Conservation (phyloP, 2,113 vertebrate species). For the Carassius gibelio region DNA sequence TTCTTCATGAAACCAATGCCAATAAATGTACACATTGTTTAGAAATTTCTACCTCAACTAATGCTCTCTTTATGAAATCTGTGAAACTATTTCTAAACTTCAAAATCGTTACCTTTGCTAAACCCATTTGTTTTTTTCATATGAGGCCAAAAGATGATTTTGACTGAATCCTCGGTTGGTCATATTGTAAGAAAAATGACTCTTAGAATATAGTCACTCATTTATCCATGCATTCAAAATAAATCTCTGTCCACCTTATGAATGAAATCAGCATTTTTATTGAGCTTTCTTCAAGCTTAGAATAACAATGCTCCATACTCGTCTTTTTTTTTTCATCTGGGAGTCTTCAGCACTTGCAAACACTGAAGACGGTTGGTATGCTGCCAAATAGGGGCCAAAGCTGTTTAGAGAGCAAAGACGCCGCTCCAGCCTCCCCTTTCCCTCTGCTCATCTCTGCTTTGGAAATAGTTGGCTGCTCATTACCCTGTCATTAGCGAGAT, state of each 20-base stretch:
- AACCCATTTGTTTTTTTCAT: not conserved
- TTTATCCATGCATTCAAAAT: not conserved
- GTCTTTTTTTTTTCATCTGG: not conserved
- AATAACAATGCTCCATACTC: not conserved
- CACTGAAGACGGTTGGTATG: constrained; percentile 46
- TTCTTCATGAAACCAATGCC: not conserved
- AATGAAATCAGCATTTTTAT: constrained; percentile 16
- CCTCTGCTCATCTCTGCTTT: constrained; percentile 61
- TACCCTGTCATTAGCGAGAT: constrained; percentile 75
- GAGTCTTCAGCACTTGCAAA: constrained; percentile 34
- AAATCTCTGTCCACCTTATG: not conserved
- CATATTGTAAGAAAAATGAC: not conserved
- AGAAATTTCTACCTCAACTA: not conserved
- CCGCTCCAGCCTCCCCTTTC: constrained; percentile 17
- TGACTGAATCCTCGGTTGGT: not conserved
- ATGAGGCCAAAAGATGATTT: not conserved
- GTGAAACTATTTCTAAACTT: not conserved
- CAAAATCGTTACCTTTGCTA: not conserved
- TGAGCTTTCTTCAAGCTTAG: constrained; percentile 7
- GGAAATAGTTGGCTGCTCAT: constrained; percentile 62
- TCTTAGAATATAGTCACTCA: not conserved
- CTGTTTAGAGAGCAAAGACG: constrained; percentile 53
- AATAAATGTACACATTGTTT: not conserved
- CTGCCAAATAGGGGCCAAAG: constrained; percentile 56
- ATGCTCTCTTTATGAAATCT: not conserved